Base-by-base conservation (phyloP, 2,888 invertebrate genomes). In the Lypha dubia region DNA sequence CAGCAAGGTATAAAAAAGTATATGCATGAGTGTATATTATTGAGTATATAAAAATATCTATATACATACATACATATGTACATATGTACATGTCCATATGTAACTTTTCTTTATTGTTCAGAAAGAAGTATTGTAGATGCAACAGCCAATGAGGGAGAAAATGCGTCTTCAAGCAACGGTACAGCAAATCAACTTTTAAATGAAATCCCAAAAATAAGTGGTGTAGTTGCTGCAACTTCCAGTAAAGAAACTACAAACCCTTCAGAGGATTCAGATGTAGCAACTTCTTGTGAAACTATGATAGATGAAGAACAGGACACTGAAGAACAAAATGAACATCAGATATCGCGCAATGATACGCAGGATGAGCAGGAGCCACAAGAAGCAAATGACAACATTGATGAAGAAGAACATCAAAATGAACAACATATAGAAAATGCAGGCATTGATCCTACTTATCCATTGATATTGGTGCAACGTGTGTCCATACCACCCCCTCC, bases 401-500 rank as follows among this genome's bases (percentile, higher is more conserved):
- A 71, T 9, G 68, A 75, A 6, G 80, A 74, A 15, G 84, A 80
- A 11, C 74, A 75, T 51, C 77, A 84, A 73, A 76, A 84, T 63
- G 84, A 81, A 24, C 84, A 81, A 35, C 84, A 84, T 51, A 84
- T 84, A 51, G 84, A 84, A 81, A 77, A 84, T 60, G 84, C 84
- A 35, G 84, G 81, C 2, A 84, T 84, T 38, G 84, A 84, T 70
- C 84, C 84, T 0, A 81, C 74, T 63, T 84, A 84, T 20, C 84
- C 84, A 5, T 74, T 81, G 51, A 74, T 84, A 1, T 74, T 84
- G 60, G 81, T 84, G 1, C 38, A 44, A 11, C 81, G 84, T 9
- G 84, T 84, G 20, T 77, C 77, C 6, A 17, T 84, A 35, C 81
- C 77, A 7, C n/a, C 74, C 0, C 5, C 58, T 1, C 51, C 24